Percentiles rank a stretch among this genome's conserved stretches.
These are phyloP conservation scores for Candoia aspera DNA, from an alignment of 2,113 vertebrate species.

Conservation along the genomic window DNA sequence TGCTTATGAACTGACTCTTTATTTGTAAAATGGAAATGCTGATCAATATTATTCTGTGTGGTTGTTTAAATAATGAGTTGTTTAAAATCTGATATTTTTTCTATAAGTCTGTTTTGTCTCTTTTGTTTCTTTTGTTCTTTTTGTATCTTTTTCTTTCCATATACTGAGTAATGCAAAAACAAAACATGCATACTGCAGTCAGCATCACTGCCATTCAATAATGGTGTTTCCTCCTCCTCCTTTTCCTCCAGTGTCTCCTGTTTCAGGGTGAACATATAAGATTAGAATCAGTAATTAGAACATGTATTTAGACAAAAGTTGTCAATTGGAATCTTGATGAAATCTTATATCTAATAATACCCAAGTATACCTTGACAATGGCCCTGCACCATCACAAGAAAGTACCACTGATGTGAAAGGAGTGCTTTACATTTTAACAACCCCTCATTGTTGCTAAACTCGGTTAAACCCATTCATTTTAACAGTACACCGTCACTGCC, in stretches of 20 bases:
- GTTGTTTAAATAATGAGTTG: neutral
- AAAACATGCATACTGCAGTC: neutral
- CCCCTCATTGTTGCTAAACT: conserved; percentile 19
- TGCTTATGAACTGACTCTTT: neutral
- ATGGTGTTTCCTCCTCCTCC: neutral
- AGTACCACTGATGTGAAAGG: conserved; percentile 12
- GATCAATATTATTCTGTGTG: neutral
- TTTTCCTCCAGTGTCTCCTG: neutral
- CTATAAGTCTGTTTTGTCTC: neutral
- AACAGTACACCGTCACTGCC: neutral
- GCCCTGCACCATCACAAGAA: neutral
- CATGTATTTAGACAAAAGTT: conserved; percentile 16
- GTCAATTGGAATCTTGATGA: conserved; percentile 2
- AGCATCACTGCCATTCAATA: neutral
- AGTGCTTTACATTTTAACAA: conserved; percentile 39
- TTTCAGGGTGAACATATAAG: neutral
- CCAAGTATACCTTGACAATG: neutral
- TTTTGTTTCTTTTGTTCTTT: neutral
- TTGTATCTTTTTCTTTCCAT: neutral
- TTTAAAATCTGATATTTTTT: neutral
- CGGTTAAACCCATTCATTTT: conserved; percentile 27
- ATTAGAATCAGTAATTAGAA: neutral
- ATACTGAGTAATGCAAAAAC: neutral
- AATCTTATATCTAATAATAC: neutral
- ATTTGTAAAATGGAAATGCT: neutral